Evolutionary conservation across 2,888 invertebrate genomes (phyloP), one percentile per base, ranked within the genome.

Genomic region (Therioaphis trifolii): DNA sequence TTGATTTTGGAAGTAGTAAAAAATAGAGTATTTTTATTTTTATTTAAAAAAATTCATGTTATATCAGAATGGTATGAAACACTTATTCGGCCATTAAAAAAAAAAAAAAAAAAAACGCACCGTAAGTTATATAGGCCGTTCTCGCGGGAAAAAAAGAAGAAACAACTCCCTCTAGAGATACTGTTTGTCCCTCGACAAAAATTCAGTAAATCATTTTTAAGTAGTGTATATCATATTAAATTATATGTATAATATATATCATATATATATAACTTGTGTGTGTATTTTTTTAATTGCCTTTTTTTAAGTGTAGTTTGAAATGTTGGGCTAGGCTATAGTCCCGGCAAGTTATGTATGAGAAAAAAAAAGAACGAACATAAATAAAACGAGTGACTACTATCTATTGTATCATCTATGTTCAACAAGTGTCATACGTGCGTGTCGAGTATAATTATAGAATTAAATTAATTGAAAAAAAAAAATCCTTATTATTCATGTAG

Each of bases 361-460:
- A 55, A 55, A 0, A 21, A 15, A 15, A 15, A 49, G 4, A 52
- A 9, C 4, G 12, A 14, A 1, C 2, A 24, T 58, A 24, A 1
- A 21, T 0, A 9, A 24, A 58, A 58, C 1, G 12, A 24, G 24
- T 21, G 21, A 55, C 55, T n/a, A 21, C 21, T 12, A 58, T 58
- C 24, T 58, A 24, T 58, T 55, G n/a, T 55, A 21, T 24, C 12
- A 24, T 7, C 9, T 2, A 24, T 21, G 21, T 58, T 58, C 58
- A 58, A 58, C 58, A 58, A 11, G 58, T 58, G 58, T 58, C 58
- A 58, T 58, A 21, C 21, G 21, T 58, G 58, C 58, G 21, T 58
- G 58, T 24, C 21, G 24, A 58, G 24, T 21, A 24, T 1, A 58
- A 58, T 24, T 58, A 24, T 21, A 2, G 12, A 24, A 58, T 4